A percentile compares a stretch with the other conserved stretches of the same genome.
These are phyloP conservation scores for Thalpophila matura DNA, from an alignment of 2,888 invertebrate species.

Conservation along the genomic window DNA sequence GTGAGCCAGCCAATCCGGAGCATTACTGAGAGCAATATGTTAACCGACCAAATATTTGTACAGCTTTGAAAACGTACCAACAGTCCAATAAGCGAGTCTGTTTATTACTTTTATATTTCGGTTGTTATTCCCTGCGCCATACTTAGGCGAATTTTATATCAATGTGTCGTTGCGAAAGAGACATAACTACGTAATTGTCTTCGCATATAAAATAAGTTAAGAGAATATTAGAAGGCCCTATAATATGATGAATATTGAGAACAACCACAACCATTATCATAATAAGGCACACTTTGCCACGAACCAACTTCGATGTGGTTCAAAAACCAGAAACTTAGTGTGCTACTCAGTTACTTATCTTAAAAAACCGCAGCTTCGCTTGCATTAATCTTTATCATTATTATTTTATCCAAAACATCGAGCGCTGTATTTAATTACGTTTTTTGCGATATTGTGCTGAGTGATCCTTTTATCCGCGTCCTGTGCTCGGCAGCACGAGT, in stretches of 20 bases:
- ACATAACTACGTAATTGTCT: slow-evolving; percentile 9
- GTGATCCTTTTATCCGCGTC: slow-evolving; percentile 2
- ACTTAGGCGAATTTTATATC: slow-evolving; percentile 11
- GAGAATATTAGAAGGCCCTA: slow-evolving; percentile 1
- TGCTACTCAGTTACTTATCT: no score
- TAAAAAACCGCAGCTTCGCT: no score
- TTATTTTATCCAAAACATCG: neutral
- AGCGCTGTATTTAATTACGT: neutral
- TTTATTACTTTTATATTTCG: slow-evolving; percentile 32
- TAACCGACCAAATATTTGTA: slow-evolving; percentile 29
- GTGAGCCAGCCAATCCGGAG: slow-evolving; percentile 19
- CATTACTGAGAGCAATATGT: slow-evolving; percentile 19
- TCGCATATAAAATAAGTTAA: neutral
- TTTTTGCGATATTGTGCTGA: neutral
- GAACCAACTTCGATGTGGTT: neutral
- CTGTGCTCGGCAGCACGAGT: neutral
- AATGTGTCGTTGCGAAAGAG: slow-evolving; percentile 23
- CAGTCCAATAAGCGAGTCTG: slow-evolving; percentile 24
- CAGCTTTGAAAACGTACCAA: slow-evolving; percentile 26
- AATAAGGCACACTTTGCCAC: no score
- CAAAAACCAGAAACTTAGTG: neutral
- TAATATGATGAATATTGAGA: neutral
- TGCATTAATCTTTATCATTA: no score
- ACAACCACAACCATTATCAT: neutral
- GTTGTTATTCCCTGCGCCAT: neutral